Base-by-base conservation (phyloP, 2,888 invertebrate genomes). In the Ceratothoa steindachneri region DNA sequence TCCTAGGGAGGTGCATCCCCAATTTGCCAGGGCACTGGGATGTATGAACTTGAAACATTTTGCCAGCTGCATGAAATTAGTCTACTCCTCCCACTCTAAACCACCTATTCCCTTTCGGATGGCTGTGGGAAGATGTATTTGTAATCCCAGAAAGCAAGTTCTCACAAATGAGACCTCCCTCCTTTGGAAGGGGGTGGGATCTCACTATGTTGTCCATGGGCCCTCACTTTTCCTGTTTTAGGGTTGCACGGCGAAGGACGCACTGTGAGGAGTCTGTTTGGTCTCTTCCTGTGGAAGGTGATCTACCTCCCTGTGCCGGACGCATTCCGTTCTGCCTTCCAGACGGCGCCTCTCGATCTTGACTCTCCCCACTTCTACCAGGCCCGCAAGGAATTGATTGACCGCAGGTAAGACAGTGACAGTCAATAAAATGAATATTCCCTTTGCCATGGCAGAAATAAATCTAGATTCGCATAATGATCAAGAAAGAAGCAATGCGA, bases 221-320 rank as follows among this genome's bases (percentile, higher is more conserved):
- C n/a, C n/a, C n/a, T n/a, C n/a, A n/a, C n/a, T n/a, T n/a, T n/a
- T n/a, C n/a, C n/a, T n/a, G n/a, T n/a, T 28, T 84, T 83, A 89
- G 90, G 90, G 12, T 84, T 88, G n/a, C 92, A 92, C 83, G 90
- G 89, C 82, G 92, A 93, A 83, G 90, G 91, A 1, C 84, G 87
- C 0, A 86, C 90, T 19, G 86, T 90, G 4, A 85, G 86, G 1
- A 87, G 88, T 0, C 83, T 92, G 72, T 90, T 90, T 83, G 86
- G 86, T 51, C 84, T 91, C 0, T 84, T 91, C 5, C 92, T 93
- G 84, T 94, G 93, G 93, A 90, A 93, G 80, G 88, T 92, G 1
- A 88, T 95, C 66, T 91, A 89, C 81, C 80, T 83, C 12, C 86
- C 87, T 78, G 84, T 89, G 15, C 85, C 86, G 0, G 90, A 91